Evolutionary conservation across 2,888 invertebrate species (phyloP), one percentile per base, ranked within the genome.

Genomic region (Torymus auratus): DNA sequence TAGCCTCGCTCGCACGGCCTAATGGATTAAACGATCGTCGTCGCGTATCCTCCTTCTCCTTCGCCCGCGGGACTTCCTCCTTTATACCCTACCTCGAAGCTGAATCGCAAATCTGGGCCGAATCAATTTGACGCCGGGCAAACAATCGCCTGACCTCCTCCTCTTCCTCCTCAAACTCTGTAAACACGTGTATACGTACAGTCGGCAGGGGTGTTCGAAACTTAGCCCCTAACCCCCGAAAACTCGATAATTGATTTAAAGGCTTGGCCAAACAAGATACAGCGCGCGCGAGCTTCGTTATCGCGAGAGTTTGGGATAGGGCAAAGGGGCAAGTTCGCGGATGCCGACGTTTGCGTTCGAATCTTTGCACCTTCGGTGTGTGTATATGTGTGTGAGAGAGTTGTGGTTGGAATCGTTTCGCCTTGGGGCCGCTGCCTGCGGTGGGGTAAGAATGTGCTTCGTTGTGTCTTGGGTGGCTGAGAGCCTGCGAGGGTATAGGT

Each of bases 211-310:
- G 41, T 23, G 23, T 68, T 12, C 55, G 14, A 71, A 61, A 71
- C 55, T 72, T 64, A 17, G 55, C 12, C 64, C 52, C 15, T 10
- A 5, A 3, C 56, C n/a, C 50, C 2, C 20, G 55, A 78, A 71
- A 69, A 61, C 53, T 58, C 71, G 71, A 52, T 71, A 78, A 78
- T 71, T 78, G 78, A 78, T 78, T 78, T 71, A 78, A 78, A 71
- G 70, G 71, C 61, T 61, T 64, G 64, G 15, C 52, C 76, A 76
- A 76, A 61, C 61, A 76, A 58, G 41, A 41, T 41, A 41, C 41
- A 41, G 41, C 41, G 41, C 41, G 58, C 10, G 20, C 14, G 52
- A 12, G 58, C 28, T 14, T 56, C 15, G 58, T 41, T 41, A 56
- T 58, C 28, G 58, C 28, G 41, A 41, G n/a, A 15, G 41, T 50